Conservation (phyloP, 2,888 invertebrate species). For the Nomada hirtipes region DNA sequence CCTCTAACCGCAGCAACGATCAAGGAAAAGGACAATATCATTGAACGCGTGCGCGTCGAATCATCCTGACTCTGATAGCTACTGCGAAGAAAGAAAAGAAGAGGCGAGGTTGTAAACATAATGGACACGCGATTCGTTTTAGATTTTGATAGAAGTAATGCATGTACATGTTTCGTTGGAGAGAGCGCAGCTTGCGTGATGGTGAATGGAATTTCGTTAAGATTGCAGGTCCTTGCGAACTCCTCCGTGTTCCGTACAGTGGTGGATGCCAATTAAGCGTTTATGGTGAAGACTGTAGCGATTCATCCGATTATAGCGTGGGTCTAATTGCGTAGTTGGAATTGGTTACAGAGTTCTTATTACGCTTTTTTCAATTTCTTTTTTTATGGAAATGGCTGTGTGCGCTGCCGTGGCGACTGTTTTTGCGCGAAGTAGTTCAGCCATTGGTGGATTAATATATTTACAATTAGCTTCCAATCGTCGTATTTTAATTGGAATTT, state of each 20-base stretch:
- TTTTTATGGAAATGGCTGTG: no score
- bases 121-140: conserved; percentile 5
- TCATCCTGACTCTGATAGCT: not conserved
- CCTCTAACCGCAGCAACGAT: conserved; percentile 44
- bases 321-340: no score
- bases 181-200: not conserved
- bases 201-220: conserved; percentile 20
- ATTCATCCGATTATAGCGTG: not conserved
- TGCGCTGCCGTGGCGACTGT: no score
- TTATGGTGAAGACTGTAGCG: not conserved
- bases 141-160: not conserved
- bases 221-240: not conserved
- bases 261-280: not conserved
- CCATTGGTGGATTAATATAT: no score
- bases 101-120: conserved; percentile 31
- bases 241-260: not conserved
- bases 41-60: conserved; percentile 10
- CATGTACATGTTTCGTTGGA: conserved; percentile 10
- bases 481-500: no score
- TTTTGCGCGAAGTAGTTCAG: no score
- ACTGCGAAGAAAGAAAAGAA: conserved; percentile 16
- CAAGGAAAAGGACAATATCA: conserved; percentile 19
- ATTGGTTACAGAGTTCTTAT: not conserved
- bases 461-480: no score
- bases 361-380: no score